Conservation (phyloP, 2,888 invertebrate species). For the Petrolisthes manimaculis region DNA sequence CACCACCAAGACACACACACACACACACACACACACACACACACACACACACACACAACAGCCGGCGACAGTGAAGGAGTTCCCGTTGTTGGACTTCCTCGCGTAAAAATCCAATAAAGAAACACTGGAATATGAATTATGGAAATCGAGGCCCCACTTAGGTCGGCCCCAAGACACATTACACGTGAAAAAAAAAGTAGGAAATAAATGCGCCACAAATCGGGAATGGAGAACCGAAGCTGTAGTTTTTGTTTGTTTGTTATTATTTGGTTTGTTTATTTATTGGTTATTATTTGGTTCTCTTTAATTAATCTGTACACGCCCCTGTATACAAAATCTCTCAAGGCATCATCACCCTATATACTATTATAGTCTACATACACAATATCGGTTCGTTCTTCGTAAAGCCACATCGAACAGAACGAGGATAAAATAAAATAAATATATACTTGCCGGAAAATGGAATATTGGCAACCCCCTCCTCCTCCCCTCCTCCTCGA, state of each 20-base stretch:
- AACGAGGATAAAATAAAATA: too few species aligned
- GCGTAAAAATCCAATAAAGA: constrained; percentile 58
- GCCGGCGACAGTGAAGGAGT: too few species aligned
- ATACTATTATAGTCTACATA: too few species aligned
- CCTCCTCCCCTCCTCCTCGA: neutral
- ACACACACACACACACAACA: too few species aligned
- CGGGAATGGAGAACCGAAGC: neutral
- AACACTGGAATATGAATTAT: constrained; percentile 61
- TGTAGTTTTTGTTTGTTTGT: neutral
- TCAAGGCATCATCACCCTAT: too few species aligned
- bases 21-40: too few species aligned
- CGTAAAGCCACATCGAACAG: too few species aligned
- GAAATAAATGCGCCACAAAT: constrained; percentile 16
- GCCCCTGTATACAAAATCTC: too few species aligned
- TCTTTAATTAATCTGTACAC: neutral
- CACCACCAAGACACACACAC: too few species aligned
- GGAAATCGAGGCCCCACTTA: constrained; percentile 53
- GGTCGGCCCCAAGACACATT: constrained; percentile 51
- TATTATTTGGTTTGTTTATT: neutral
- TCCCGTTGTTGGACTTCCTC: neutral
- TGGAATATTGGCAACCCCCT: neutral
- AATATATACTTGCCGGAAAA: neutral
- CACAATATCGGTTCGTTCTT: too few species aligned
- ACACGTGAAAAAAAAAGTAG: constrained; percentile 34
- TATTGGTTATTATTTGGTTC: neutral